Conservation (phyloP, 2,888 invertebrate species). For the Drosophila multiciliata region DNA sequence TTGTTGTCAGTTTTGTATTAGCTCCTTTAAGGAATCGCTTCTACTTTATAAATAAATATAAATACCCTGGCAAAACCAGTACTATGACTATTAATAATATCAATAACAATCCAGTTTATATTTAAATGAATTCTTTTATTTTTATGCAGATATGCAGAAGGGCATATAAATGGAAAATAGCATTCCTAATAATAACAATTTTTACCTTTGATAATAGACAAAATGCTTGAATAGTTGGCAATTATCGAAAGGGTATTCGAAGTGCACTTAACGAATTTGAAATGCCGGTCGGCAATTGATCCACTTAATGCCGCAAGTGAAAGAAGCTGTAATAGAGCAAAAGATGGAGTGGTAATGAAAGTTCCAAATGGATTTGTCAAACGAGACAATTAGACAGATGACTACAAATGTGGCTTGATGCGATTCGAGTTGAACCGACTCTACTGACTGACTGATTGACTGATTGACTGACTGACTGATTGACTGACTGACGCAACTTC, state of each 20-base stretch:
- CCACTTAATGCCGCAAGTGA: constrained; percentile 68
- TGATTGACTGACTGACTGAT: constrained; percentile 31
- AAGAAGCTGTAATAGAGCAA: constrained; percentile 56
- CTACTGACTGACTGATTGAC: background rate
- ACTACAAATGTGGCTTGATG: constrained; percentile 7
- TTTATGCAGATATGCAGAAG: background rate
- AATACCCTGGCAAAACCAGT: too few species aligned
- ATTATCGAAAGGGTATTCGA: constrained; percentile 28
- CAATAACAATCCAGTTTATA: background rate
- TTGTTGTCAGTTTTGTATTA: background rate
- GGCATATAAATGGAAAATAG: background rate
- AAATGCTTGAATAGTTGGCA: background rate
- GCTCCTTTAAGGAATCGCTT: too few species aligned
- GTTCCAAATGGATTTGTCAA: constrained; percentile 74
- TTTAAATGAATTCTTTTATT: background rate
- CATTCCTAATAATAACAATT: background rate
- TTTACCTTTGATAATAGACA: background rate
- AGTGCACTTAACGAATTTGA: background rate
- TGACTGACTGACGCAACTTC: constrained; percentile 62
- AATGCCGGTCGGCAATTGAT: constrained; percentile 41
- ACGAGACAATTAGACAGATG: constrained; percentile 66
- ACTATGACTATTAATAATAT: background rate
- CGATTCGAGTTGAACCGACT: background rate
- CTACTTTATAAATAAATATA: too few species aligned
- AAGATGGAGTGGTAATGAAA: constrained; percentile 67